These are phyloP conservation scores for Gila orcuttii DNA, from an alignment of 2,113 vertebrate species.

Conservation along the genomic window DNA sequence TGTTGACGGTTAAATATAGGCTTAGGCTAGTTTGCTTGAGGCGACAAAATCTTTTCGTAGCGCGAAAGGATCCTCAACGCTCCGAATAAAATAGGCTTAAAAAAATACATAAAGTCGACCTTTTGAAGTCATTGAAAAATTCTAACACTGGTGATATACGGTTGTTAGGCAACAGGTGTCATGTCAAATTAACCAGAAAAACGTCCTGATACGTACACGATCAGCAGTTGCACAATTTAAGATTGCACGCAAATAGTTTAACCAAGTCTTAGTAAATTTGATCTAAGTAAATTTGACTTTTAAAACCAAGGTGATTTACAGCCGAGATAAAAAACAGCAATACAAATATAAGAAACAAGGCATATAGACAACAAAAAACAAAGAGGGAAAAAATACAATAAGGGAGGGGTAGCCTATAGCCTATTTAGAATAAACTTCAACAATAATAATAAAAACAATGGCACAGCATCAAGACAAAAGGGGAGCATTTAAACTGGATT, in stretches of 20 bases:
- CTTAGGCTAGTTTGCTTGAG: not conserved
- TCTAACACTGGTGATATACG: constrained; percentile 8
- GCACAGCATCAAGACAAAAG: no score
- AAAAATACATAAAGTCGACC: not conserved
- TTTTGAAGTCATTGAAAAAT: not conserved
- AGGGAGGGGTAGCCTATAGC: not conserved
- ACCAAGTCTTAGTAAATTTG: not conserved
- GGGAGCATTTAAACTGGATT: no score
- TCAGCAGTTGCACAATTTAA: not conserved
- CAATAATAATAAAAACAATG: no score
- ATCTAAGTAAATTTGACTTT: not conserved
- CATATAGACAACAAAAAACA: not conserved
- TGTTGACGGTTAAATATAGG: not conserved
- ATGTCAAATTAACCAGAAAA: not conserved
- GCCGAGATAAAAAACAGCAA: not conserved
- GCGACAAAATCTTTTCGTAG: not conserved
- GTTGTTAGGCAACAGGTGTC: not conserved
- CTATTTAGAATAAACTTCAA: not conserved
- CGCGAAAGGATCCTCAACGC: not conserved
- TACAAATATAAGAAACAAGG: not conserved
- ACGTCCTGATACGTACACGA: no score
- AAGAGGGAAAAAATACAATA: not conserved
- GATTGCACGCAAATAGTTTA: not conserved
- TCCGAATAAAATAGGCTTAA: not conserved
- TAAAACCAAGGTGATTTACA: not conserved